Conservation (phyloP, 2,888 invertebrate species). For the Dolichopus griseipennis region DNA sequence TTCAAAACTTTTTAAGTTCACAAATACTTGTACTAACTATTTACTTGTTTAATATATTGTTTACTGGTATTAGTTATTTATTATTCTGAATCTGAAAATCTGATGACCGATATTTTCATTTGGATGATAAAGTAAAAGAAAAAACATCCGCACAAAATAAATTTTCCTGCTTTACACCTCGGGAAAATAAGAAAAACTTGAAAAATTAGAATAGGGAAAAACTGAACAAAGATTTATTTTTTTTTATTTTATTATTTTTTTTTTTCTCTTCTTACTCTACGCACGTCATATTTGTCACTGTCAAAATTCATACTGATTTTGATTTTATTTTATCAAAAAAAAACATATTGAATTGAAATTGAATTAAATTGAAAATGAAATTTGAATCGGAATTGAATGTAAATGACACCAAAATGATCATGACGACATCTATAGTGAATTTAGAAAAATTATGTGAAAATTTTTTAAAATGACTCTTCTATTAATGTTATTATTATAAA, state of each 20-base stretch:
- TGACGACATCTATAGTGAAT: too few species aligned
- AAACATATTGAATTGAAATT: not conserved
- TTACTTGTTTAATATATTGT: too few species aligned
- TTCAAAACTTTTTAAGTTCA: too few species aligned
- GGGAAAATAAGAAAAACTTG: slow-evolving; percentile 1
- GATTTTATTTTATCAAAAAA: not conserved
- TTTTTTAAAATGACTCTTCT: too few species aligned
- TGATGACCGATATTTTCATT: not conserved
- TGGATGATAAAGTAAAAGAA: not conserved
- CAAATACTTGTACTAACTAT: too few species aligned
- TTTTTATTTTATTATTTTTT: too few species aligned
- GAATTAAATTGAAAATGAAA: not conserved
- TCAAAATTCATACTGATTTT: not conserved
- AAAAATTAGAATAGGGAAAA: not conserved
- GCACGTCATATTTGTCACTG: not conserved
- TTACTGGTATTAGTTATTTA: not conserved
- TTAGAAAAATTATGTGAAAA: too few species aligned
- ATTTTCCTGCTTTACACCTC: not conserved
- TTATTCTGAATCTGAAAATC: too few species aligned
- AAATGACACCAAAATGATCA: too few species aligned
- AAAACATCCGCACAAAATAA: slow-evolving; percentile 2
- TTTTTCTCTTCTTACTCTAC: not conserved
- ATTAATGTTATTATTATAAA: too few species aligned
- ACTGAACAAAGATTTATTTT: not conserved
- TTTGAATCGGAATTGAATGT: too few species aligned